A percentile compares a stretch with the other conserved stretches of the same genome.
Evolutionary conservation across 2,888 invertebrate species (phyloP).

Genomic region (Pseudoips prasinana): DNA sequence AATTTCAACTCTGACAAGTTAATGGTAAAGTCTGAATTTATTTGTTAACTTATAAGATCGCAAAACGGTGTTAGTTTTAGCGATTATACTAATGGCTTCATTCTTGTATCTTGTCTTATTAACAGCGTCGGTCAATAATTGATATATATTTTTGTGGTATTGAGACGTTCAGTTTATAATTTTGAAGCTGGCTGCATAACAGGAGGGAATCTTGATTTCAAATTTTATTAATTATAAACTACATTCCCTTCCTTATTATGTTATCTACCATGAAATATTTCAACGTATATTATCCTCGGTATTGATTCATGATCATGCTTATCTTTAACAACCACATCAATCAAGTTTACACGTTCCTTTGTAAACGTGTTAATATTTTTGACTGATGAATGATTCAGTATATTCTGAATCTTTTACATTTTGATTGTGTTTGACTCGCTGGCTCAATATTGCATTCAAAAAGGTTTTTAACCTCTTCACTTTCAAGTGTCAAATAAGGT

Average conservation of each 20-base stretch:
- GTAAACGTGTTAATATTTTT: conserved; percentile 20
- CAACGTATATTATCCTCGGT: conserved; percentile 1
- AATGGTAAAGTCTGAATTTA: conserved; percentile 42
- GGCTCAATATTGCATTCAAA: too few relatives aligned
- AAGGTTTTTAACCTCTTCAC: too few relatives aligned
- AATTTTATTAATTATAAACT: too few relatives aligned
- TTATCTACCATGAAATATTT: conserved; percentile 2
- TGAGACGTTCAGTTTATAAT: conserved; percentile 37
- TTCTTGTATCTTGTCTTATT: conserved; percentile 53
- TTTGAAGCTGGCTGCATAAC: too few relatives aligned
- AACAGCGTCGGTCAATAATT: conserved; percentile 54
- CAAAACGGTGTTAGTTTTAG: conserved; percentile 64
- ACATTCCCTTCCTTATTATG: too few relatives aligned
- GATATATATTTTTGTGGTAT: conserved; percentile 47
- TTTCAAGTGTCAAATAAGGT: too few relatives aligned
- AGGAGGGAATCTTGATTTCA: too few relatives aligned
- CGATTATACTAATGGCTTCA: conserved; percentile 67
- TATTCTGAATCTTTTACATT: conserved; percentile 2
- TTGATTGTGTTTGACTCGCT: conserved; percentile 5
- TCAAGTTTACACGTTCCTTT: conserved; percentile 25
- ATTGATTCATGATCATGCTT: conserved; percentile 14
- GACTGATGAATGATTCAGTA: conserved; percentile 16
- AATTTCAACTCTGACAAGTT: conserved; percentile 43
- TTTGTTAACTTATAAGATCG: conserved; percentile 28
- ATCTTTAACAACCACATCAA: conserved; percentile 15